Evolutionary conservation across 2,113 vertebrate species (phyloP).

Genomic region (Telmatochromis sp.): DNA sequence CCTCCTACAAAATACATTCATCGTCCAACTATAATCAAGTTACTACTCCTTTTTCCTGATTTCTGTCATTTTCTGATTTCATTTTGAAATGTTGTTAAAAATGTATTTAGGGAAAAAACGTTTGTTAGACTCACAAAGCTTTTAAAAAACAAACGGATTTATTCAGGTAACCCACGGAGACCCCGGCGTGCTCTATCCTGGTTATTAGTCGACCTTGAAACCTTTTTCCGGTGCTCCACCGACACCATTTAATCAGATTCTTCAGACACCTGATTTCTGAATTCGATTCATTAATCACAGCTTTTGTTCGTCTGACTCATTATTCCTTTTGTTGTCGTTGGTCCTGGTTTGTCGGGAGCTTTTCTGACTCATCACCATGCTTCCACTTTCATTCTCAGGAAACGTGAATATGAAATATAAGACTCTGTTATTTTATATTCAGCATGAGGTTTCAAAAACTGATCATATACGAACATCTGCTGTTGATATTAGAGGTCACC

Average conservation of each 20-base stretch:
- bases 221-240: neutral
- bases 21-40: neutral
- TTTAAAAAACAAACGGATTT: fast-evolving
- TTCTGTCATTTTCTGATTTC: neutral
- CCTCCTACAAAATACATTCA: neutral
- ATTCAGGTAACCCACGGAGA: neutral
- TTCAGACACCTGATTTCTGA: neutral
- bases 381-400: neutral
- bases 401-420: neutral
- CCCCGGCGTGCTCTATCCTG: neutral
- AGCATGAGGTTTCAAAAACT: neutral
- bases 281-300: neutral
- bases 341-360: neutral
- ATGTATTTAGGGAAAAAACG: fast-evolving
- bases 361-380: neutral
- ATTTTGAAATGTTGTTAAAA: neutral
- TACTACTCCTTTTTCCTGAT: neutral
- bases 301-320: neutral
- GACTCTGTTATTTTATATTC: neutral
- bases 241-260: neutral
- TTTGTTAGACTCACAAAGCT: neutral
- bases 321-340: neutral
- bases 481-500: neutral
- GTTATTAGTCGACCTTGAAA: neutral
- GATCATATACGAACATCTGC: neutral